A percentile compares a stretch with the other conserved stretches of the same genome.
Evolutionary conservation across 2,888 invertebrate genomes (phyloP).

Genomic region (Acronicta psi): DNA sequence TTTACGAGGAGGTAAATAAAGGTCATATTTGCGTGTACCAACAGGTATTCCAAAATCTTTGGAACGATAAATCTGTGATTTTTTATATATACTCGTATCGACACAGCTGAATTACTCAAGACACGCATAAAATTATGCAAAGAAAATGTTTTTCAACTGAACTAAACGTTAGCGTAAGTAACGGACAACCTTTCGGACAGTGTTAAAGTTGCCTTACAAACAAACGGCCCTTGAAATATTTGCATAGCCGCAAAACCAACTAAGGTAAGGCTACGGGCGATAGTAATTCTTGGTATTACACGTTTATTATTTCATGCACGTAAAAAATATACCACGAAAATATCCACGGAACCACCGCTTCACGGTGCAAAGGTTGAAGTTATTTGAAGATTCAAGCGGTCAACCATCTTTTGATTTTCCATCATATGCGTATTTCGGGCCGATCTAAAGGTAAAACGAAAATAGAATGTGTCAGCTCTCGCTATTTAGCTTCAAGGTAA

Average conservation of each 20-base stretch:
- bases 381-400: conserved; percentile 30
- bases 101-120: background rate
- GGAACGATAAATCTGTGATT: no score
- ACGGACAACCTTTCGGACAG: conserved; percentile 17
- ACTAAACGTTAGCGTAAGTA: conserved; percentile 12
- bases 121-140: background rate
- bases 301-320: conserved; percentile 31
- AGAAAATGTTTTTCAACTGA: conserved; percentile 7
- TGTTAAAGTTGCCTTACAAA: conserved; percentile 33
- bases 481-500: conserved; percentile 2
- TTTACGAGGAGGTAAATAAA: no score
- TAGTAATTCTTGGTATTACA: conserved; percentile 39
- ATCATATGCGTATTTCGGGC: conserved; percentile 32
- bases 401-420: conserved; percentile 36
- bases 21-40: no score
- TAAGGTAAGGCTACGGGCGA: conserved; percentile 45
- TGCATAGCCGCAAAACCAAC: conserved; percentile 53
- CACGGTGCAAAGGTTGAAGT: conserved; percentile 23
- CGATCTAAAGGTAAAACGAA: conserved; percentile 37
- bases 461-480: conserved; percentile 29
- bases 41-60: no score
- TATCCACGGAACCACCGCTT: background rate
- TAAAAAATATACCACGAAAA: conserved; percentile 13
- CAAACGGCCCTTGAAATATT: conserved; percentile 52
- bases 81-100: no score